These are phyloP conservation scores for Chrysomela aeneicollis DNA, from an alignment of 2,888 invertebrate species.

Conservation along the genomic window DNA sequence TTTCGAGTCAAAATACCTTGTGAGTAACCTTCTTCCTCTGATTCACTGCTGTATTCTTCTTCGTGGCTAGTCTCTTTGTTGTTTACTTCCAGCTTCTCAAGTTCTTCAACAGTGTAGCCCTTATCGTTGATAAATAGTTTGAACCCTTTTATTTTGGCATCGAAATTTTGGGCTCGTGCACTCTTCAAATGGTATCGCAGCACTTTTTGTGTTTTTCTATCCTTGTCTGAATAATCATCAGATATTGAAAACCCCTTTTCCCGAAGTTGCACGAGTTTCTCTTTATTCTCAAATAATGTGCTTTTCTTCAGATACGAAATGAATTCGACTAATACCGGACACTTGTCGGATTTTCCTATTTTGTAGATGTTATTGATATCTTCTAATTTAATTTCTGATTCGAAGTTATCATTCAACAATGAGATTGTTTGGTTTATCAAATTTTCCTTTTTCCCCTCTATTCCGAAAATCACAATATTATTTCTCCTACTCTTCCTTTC, in stretches of 20 bases:
- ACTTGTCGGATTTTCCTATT: background rate
- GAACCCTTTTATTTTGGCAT: background rate
- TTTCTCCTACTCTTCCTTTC: background rate
- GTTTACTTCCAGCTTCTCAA: no score
- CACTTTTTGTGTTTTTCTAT: background rate
- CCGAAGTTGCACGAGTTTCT: background rate
- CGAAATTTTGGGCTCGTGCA: background rate
- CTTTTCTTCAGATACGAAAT: background rate
- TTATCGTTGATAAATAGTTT: background rate
- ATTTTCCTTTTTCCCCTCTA: background rate
- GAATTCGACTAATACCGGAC: background rate
- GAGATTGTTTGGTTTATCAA: no score
- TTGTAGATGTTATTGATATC: background rate
- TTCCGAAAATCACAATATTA: background rate
- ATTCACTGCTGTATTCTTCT: no score
- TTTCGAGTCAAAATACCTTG: no score
- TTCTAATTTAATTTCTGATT: background rate
- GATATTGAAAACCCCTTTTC: background rate
- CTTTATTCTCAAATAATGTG: background rate
- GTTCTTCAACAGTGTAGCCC: background rate
- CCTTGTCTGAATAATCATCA: background rate
- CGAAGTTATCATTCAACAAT: no score
- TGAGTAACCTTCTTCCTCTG: no score
- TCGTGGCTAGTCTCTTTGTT: no score
- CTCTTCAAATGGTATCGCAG: background rate